Percentiles rank a stretch among this genome's conserved stretches.
Conservation (phyloP, 2,888 invertebrate species). For the Germaria angustata region DNA sequence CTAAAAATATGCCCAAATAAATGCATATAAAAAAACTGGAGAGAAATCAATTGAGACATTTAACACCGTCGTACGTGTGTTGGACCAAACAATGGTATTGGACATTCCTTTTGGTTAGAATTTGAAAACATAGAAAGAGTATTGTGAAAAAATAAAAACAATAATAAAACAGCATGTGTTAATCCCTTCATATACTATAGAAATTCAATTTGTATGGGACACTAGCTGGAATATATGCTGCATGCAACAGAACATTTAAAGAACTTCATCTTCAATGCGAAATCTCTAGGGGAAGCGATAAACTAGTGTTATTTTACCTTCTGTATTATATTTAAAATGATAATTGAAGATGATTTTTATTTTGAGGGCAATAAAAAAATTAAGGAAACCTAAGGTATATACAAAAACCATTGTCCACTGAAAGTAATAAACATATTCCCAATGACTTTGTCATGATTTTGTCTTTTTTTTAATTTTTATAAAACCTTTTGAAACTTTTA, state of each 20-base stretch:
- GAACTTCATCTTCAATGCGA: not conserved
- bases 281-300: too few relatives aligned
- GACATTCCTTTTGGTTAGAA: constrained; percentile 36
- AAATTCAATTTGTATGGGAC: constrained; percentile 39
- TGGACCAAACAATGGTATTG: constrained; percentile 48
- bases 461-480: too few relatives aligned
- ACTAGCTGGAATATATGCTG: constrained; percentile 35
- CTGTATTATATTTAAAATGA: too few relatives aligned
- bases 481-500: too few relatives aligned
- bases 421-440: too few relatives aligned
- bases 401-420: too few relatives aligned
- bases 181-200: constrained; percentile 56
- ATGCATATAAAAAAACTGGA: constrained; percentile 13
- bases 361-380: too few relatives aligned
- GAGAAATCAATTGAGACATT: constrained; percentile 65
- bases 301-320: too few relatives aligned
- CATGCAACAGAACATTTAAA: not conserved
- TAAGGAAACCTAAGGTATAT: too few relatives aligned
- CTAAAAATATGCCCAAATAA: constrained; percentile 38
- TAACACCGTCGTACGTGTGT: constrained; percentile 44
- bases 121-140: constrained; percentile 11
- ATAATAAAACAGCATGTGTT: constrained; percentile 60
- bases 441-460: too few relatives aligned
- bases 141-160: constrained; percentile 6
- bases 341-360: too few relatives aligned